phyloP scores from a whole-genome alignment of 1,140 invertebrate genomes.

The Drosophila funebris region DNA sequence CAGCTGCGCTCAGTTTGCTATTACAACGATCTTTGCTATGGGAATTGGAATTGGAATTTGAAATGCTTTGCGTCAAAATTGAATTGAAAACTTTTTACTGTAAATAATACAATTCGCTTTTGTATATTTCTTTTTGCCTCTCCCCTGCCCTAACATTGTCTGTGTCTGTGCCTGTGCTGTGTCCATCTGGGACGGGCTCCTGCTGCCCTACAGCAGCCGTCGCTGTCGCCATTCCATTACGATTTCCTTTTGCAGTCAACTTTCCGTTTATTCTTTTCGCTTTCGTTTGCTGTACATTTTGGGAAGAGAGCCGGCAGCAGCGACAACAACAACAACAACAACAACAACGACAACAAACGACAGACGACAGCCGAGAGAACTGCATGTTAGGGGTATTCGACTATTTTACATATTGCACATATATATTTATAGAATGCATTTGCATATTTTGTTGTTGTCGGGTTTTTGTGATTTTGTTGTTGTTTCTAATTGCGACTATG shows the following conservation, averaged over 20 bases:
- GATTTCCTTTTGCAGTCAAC: constrained; percentile 1
- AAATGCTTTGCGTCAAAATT: constrained; percentile 42
- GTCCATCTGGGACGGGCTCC: constrained; percentile 25
- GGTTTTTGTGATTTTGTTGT: constrained; percentile 2
- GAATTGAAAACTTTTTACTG: constrained; percentile 62
- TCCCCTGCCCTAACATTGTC: neutral
- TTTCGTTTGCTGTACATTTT: constrained; percentile 26
- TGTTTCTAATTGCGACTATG: constrained; percentile 34
- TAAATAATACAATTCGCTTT: constrained; percentile 46
- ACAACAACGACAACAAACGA: constrained; percentile 40
- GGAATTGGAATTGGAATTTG: constrained; percentile 24
- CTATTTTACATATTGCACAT: constrained; percentile 60
- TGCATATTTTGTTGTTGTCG: constrained; percentile 2
- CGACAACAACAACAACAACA: neutral
- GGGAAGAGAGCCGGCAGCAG: neutral
- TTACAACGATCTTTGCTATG: constrained; percentile 44
- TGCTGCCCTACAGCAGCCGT: constrained; percentile 17
- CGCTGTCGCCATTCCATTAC: neutral
- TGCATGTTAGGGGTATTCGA: constrained; percentile 14
- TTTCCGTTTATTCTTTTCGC: constrained; percentile 26
- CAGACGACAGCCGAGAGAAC: constrained; percentile 31
- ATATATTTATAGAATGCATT: constrained; percentile 70
- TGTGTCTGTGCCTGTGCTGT: neutral
- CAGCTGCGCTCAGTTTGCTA: constrained; percentile 59
- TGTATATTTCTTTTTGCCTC: constrained; percentile 25